A percentile compares a stretch with the other conserved stretches of the same genome.
phyloP scores from a whole-genome alignment of 2,113 vertebrate species.

The Camarhynchus parvulus region DNA sequence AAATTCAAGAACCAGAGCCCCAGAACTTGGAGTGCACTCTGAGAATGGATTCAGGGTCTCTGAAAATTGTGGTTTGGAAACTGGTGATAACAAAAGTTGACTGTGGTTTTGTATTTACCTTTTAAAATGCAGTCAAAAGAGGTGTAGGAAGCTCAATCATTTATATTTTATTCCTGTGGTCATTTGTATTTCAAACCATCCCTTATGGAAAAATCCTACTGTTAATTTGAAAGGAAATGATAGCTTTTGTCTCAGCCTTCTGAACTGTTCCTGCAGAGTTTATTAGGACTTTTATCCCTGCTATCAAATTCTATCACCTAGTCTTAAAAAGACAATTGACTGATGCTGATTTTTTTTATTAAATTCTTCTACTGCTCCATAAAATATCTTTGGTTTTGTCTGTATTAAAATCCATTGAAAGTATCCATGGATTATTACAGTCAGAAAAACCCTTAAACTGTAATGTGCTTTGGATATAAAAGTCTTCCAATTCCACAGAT shows the following conservation, averaged over 20 bases:
- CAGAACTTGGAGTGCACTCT: background rate
- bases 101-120: background rate
- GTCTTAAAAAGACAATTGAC: background rate
- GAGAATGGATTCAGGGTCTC: background rate
- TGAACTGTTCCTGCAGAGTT: constrained; percentile 3
- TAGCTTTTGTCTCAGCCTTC: background rate
- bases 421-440: background rate
- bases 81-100: background rate
- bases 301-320: background rate
- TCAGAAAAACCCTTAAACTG: background rate
- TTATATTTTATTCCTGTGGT: background rate
- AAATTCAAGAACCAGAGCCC: constrained; percentile 5
- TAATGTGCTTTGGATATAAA: background rate
- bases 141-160: background rate
- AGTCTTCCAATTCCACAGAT: background rate
- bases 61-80: background rate
- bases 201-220: background rate
- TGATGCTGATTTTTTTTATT: constrained; percentile 34
- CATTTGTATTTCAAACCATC: background rate
- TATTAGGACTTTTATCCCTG: constrained; percentile 13
- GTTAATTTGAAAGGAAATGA: background rate
- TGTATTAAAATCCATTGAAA: constrained; percentile 19
- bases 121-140: background rate
- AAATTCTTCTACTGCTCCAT: background rate
- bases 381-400: constrained; percentile 15